Evolutionary conservation across 2,888 invertebrate genomes (phyloP).

Genomic region (Germaria angustata): DNA sequence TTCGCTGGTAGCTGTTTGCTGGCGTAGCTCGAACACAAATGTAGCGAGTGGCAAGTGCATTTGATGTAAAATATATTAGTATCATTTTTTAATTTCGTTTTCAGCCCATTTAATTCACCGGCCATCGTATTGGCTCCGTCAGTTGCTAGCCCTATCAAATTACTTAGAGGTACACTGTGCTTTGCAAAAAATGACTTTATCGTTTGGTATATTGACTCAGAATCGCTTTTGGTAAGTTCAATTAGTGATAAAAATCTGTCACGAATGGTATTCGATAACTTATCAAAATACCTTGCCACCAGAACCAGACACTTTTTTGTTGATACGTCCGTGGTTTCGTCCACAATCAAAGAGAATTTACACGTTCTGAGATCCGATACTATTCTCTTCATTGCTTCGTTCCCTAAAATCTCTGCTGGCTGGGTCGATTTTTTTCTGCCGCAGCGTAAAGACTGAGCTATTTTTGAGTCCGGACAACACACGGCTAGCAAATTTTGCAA

Average conservation of each 20-base stretch:
- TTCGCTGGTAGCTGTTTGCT: not conserved
- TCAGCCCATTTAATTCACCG: not conserved
- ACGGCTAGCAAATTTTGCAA: not conserved
- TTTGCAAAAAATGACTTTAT: not conserved
- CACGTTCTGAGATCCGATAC: not conserved
- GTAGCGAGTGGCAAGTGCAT: constrained; percentile 5
- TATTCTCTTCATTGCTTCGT: not conserved
- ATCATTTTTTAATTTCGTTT: not conserved
- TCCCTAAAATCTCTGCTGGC: not conserved
- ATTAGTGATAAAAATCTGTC: not conserved
- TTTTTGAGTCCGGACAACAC: not conserved
- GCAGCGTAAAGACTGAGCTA: not conserved
- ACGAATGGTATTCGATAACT: not conserved
- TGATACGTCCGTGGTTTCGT: constrained; percentile 6
- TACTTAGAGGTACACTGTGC: not conserved
- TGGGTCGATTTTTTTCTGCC: constrained; percentile 1
- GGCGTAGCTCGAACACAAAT: not conserved
- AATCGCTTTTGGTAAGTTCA: not conserved
- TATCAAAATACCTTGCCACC: not conserved
- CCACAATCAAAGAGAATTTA: constrained; percentile 3
- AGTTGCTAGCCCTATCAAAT: not conserved
- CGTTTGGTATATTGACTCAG: not conserved
- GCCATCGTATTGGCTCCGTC: not conserved
- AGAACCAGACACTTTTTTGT: not conserved
- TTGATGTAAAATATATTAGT: not conserved